Evolutionary conservation across 2,888 invertebrate genomes (phyloP).

Genomic region (Ashinkailepas kermadecensis): DNA sequence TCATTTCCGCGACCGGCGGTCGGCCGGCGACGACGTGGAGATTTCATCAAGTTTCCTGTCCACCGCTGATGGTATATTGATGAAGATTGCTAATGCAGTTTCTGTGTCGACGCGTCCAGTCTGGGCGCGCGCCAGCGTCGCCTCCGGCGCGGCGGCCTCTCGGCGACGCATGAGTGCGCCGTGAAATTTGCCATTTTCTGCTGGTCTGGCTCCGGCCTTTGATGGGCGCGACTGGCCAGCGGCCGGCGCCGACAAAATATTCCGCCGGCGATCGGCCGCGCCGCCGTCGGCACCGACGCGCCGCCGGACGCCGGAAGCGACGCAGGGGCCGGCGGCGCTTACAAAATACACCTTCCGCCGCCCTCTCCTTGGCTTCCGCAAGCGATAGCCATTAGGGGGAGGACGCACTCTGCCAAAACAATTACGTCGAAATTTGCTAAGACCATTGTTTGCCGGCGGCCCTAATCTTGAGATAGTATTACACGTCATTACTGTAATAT

Average conservation of each 20-base stretch:
- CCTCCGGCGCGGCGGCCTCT: neutral
- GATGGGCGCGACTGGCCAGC: neutral
- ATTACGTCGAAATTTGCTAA: slow-evolving; percentile 21
- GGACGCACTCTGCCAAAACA: slow-evolving; percentile 13
- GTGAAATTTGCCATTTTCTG: slow-evolving; percentile 21
- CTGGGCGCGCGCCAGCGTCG: neutral
- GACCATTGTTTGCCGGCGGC: slow-evolving; percentile 17
- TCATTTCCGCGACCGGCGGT: slow-evolving; percentile 1
- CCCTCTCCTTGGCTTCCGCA: neutral
- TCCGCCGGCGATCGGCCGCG: neutral
- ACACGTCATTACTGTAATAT: slow-evolving; percentile 20
- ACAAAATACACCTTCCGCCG: neutral
- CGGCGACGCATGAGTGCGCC: neutral
- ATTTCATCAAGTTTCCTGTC: slow-evolving; percentile 21
- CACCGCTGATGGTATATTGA: slow-evolving; percentile 18
- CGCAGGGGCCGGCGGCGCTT: neutral
- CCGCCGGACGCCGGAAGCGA: slow-evolving; percentile 9
- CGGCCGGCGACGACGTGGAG: neutral
- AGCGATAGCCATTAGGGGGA: neutral
- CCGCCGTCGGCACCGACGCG: neutral
- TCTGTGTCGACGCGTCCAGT: neutral
- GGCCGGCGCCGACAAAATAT: neutral
- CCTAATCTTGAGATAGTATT: slow-evolving; percentile 23
- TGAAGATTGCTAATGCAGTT: slow-evolving; percentile 22
- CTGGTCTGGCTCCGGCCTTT: neutral